Conservation (phyloP, 1,140 invertebrate genomes). For the Orius insidiosus region DNA sequence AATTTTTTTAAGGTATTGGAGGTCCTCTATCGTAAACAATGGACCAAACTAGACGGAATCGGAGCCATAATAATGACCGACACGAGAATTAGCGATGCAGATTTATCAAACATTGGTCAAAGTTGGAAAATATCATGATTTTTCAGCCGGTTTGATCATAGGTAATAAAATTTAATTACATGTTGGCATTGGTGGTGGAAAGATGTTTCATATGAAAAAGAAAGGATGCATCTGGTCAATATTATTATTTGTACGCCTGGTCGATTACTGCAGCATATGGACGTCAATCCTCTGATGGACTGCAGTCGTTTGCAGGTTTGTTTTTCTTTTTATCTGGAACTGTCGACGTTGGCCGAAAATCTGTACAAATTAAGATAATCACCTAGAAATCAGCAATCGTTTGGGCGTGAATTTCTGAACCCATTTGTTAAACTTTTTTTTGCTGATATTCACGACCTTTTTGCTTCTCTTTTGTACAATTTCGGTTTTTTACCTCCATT, state of each 20-base stretch:
- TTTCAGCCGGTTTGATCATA: conserved; percentile 89
- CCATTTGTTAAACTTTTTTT: too few relatives aligned
- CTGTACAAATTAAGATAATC: too few relatives aligned
- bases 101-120: conserved; percentile 88
- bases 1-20: conserved; percentile 44
- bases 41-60: conserved; percentile 75
- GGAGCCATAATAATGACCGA: conserved; percentile 94
- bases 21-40: conserved; percentile 63
- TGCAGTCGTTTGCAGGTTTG: conserved; percentile 62
- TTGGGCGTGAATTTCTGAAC: too few relatives aligned
- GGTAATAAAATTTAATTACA: conserved; percentile 32
- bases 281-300: conserved; percentile 80
- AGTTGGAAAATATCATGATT: conserved; percentile 76
- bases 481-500: too few relatives aligned
- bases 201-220: conserved; percentile 73
- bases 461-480: too few relatives aligned
- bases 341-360: too few relatives aligned
- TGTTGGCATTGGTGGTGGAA: conserved; percentile 40
- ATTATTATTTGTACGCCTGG: conserved; percentile 96
- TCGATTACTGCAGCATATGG: conserved; percentile 90
- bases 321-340: too few relatives aligned
- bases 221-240: conserved; percentile 73
- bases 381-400: too few relatives aligned
- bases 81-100: conserved; percentile 91
- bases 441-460: too few relatives aligned